Evolutionary conservation across 1,140 invertebrate species (phyloP).

Genomic region (Drosophila suzukii): DNA sequence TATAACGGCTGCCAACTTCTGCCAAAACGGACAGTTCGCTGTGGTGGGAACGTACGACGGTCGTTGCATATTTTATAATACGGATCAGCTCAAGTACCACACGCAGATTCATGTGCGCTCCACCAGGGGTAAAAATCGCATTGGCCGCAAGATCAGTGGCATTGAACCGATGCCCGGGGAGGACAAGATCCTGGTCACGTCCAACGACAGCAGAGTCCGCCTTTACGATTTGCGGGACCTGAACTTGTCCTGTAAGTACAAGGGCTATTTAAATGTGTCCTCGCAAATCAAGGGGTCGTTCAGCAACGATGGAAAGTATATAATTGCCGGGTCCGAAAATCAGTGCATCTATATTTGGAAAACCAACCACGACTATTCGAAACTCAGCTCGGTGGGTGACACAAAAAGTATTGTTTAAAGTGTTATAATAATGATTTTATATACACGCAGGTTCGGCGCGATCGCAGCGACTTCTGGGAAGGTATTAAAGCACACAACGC

Average conservation of each 20-base stretch:
- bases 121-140: conserved; percentile 96
- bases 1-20: conserved; percentile 99
- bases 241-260: conserved; percentile 98
- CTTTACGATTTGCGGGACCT: conserved; percentile 98
- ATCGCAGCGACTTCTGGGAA: conserved; percentile 99
- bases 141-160: conserved; percentile 97
- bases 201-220: conserved; percentile 98
- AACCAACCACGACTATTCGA: conserved; percentile 97
- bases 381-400: conserved; percentile 93
- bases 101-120: conserved; percentile 98
- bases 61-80: conserved; percentile 98
- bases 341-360: conserved; percentile 99
- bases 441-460: conserved; percentile 87
- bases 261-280: conserved; percentile 96
- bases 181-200: conserved; percentile 98
- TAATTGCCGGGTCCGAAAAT: conserved; percentile 99
- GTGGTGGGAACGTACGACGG: conserved; percentile 99
- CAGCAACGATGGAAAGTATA: conserved; percentile 98
- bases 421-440: background rate
- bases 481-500: conserved; percentile 98
- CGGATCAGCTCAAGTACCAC: conserved; percentile 99
- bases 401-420: background rate
- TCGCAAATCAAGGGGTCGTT: conserved; percentile 99
- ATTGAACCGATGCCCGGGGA: conserved; percentile 98
- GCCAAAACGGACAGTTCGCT: conserved; percentile 98